Conservation (phyloP, 2,797 vertebrate species). For the Allobates femoralis region DNA sequence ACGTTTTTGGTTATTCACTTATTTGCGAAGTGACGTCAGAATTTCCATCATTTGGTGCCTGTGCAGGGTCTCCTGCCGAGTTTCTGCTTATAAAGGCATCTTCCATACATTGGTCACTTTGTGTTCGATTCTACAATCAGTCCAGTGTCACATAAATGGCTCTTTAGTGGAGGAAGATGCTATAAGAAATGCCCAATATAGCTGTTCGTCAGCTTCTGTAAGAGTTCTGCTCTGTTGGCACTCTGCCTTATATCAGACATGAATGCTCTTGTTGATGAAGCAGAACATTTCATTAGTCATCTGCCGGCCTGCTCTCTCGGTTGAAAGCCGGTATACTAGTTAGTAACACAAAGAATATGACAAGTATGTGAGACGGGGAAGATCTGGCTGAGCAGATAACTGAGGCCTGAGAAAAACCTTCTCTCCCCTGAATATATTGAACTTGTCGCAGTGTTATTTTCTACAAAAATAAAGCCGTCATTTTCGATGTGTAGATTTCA, state of each 20-base stretch:
- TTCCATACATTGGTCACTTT: not conserved
- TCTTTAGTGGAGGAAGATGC: not conserved
- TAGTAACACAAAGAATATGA: slow-evolving; percentile 15
- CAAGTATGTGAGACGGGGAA: not conserved
- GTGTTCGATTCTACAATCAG: not conserved
- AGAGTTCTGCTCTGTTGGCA: slow-evolving; percentile 30
- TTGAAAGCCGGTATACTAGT: not conserved
- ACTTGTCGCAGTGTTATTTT: not conserved
- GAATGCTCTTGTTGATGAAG: slow-evolving; percentile 16
- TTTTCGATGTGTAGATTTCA: not conserved
- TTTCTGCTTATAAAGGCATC: not conserved
- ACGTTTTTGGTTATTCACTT: not conserved
- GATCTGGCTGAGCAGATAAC: slow-evolving; percentile 15
- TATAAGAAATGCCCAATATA: not conserved
- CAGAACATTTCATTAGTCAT: slow-evolving; percentile 26
- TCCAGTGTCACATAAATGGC: not conserved
- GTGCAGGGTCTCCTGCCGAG: not conserved
- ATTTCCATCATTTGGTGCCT: not conserved
- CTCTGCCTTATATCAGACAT: slow-evolving; percentile 22
- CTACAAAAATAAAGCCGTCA: not conserved
- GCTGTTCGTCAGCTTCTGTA: not conserved
- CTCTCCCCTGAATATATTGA: not conserved
- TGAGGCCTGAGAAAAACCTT: not conserved
- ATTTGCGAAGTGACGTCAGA: not conserved
- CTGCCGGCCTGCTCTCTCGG: not conserved